Evolutionary conservation across 2,888 invertebrate species (phyloP), one percentile per base, ranked within the genome.

Genomic region (Coenonympha arcania): DNA sequence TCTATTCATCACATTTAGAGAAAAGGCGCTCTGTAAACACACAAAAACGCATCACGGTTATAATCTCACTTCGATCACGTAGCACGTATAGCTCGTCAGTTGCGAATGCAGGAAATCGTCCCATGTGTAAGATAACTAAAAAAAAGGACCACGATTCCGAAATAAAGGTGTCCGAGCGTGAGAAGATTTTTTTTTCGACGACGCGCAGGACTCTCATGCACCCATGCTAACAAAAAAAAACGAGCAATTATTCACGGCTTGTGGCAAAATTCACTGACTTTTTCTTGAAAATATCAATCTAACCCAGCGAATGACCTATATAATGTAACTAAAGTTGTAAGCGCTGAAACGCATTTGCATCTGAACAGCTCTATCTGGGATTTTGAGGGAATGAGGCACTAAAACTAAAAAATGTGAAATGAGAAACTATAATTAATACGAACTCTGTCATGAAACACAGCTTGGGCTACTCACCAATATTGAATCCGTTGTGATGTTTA

Each of bases 351-450:
- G 66, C 74, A 75, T 70, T 62, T 55, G 57, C 59, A 62, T 63
- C 64, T 63, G 62, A 68, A 68, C 57, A 73, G 68, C 63, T 72
- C 56, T 64, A 63, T 62, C 70, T 71, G 69, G 70, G 71, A 72
- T 69, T 71, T 71, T 68, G 65, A 66, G 72, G 73, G 66, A 65
- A 65, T 67, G 64, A 53, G 66, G 69, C 69, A 72, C 71, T 69
- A 78, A 78, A 76, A 78, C 72, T 71, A 68, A 71, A 69, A 72
- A 71, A 76, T 73, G 73, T 75, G 70, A 73, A 71, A 77, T 75
- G 73, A 70, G 71, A 71, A 67, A 73, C 68, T 68, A 75, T 71
- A n/a, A n/a, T n/a, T n/a, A n/a, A n/a, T 74, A 78, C 73, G 72
- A 76, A 70, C 71, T 65, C 69, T 66, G 59, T 64, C 62, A 52